Evolutionary conservation across 53 echinoderm and acorn worm species (phyloP).

Genomic region (Patiria pectinifera): DNA sequence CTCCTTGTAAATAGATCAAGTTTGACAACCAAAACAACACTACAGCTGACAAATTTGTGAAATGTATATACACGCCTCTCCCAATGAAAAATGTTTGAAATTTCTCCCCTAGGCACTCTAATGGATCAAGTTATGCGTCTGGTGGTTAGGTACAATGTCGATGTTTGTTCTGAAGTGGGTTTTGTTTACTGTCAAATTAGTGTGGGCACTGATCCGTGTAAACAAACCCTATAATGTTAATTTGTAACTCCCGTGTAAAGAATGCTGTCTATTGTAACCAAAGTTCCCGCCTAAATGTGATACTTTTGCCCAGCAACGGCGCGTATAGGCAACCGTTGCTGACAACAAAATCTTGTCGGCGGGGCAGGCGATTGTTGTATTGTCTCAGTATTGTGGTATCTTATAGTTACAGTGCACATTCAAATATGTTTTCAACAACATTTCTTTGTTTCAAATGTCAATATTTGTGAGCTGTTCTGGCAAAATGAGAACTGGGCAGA

Average conservation of each 20-base stretch:
- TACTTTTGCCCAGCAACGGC: constrained; percentile 43
- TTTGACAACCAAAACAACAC: not conserved
- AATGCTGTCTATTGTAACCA: constrained; percentile 21
- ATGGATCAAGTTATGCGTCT: constrained; percentile 41
- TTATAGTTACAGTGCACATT: too few relatives aligned
- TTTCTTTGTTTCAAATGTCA: too few relatives aligned
- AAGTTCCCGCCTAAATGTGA: constrained; percentile 29
- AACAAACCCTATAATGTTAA: not conserved
- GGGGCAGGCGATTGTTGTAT: too few relatives aligned
- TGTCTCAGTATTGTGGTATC: too few relatives aligned
- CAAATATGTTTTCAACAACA: too few relatives aligned
- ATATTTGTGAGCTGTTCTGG: too few relatives aligned
- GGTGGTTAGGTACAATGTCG: not conserved
- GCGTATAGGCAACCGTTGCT: not conserved
- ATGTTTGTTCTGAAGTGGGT: constrained; percentile 28
- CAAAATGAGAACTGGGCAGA: too few relatives aligned
- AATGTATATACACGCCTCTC: not conserved
- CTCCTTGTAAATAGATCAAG: not conserved
- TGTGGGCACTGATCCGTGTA: constrained; percentile 23
- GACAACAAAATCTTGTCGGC: not conserved
- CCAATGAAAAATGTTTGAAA: not conserved
- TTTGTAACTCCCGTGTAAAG: constrained; percentile 8
- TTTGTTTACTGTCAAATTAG: constrained; percentile 47
- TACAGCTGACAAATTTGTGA: not conserved
- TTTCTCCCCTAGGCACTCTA: constrained; percentile 12